Evolutionary conservation across 2,888 invertebrate genomes (phyloP).

Genomic region (Toxonevra muliebris): DNA sequence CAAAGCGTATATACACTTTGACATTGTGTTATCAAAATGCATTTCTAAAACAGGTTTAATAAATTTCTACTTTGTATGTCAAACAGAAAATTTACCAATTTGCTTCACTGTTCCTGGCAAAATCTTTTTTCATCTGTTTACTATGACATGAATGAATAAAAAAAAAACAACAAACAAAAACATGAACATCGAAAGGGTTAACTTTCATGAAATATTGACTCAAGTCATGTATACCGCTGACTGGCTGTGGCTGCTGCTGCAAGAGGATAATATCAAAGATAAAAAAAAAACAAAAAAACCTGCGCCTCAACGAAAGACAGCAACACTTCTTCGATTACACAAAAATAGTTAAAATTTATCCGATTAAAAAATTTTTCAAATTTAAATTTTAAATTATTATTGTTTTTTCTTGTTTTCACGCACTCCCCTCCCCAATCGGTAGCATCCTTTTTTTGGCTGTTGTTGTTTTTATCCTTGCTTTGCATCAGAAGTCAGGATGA

Average conservation of each 20-base stretch:
- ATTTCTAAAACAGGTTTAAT: slow-evolving; percentile 4
- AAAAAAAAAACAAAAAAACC: slow-evolving; percentile 1
- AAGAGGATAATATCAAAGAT: neutral
- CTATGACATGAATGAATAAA: neutral
- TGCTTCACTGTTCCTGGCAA: neutral
- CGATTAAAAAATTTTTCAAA: slow-evolving; percentile 45
- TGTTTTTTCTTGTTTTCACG: neutral
- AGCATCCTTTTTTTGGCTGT: slow-evolving; percentile 8
- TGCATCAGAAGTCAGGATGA: slow-evolving; percentile 24
- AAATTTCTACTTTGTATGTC: slow-evolving; percentile 4
- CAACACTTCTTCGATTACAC: slow-evolving; percentile 50
- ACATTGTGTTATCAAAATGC: neutral
- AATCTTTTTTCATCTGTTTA: neutral
- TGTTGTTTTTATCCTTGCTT: slow-evolving; percentile 16
- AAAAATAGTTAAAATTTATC: slow-evolving; percentile 44
- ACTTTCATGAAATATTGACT: slow-evolving; percentile 55
- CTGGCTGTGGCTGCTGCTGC: slow-evolving; percentile 8
- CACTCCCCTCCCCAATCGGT: neutral
- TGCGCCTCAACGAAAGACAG: neutral
- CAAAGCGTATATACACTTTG: slow-evolving; percentile 31
- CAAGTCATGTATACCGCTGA: slow-evolving; percentile 50
- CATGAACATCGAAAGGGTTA: slow-evolving; percentile 48
- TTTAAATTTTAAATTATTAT: slow-evolving; percentile 32
- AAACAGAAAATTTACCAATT: neutral
- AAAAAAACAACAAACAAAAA: slow-evolving; percentile 12